Conservation (phyloP, 1,140 invertebrate genomes). For the Andrena cerasifolii region DNA sequence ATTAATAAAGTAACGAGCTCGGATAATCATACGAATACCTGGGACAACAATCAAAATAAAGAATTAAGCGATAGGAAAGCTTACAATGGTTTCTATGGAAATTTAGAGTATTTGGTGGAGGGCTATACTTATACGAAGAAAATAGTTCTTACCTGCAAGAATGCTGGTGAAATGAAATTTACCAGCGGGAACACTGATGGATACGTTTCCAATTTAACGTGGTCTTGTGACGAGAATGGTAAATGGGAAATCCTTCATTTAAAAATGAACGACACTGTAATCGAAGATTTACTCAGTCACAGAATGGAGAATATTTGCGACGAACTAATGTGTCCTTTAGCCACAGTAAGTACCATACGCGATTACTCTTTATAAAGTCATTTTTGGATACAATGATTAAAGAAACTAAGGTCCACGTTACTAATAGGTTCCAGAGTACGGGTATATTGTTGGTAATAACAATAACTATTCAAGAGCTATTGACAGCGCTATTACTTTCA, state of each 20-base stretch:
- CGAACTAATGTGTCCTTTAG: conserved; percentile 19
- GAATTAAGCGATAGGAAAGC: background rate
- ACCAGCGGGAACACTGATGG: conserved; percentile 1
- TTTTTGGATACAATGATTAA: background rate
- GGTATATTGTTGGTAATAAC: conserved; percentile 71
- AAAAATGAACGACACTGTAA: conserved; percentile 19
- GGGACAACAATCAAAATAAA: conserved; percentile 5
- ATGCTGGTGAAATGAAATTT: conserved; percentile 44
- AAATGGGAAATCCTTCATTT: conserved; percentile 58
- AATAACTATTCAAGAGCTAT: conserved; percentile 49
- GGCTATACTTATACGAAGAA: conserved; percentile 61
- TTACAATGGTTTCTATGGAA: conserved; percentile 25
- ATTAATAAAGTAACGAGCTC: conserved; percentile 30
- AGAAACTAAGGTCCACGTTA: background rate
- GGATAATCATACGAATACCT: conserved; percentile 7
- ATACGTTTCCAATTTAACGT: conserved; percentile 57
- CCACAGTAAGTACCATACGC: conserved; percentile 26
- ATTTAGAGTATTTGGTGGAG: conserved; percentile 49
- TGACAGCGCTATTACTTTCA: conserved; percentile 73
- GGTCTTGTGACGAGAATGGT: conserved; percentile 65
- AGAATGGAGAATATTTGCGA: conserved; percentile 50
- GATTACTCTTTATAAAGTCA: background rate
- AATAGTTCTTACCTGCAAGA: conserved; percentile 61
- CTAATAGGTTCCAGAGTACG: conserved; percentile 73
- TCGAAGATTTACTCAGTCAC: conserved; percentile 35